These are phyloP conservation scores for Calyptomena viridis DNA, from an alignment of 2,113 vertebrate genomes.

Conservation along the genomic window DNA sequence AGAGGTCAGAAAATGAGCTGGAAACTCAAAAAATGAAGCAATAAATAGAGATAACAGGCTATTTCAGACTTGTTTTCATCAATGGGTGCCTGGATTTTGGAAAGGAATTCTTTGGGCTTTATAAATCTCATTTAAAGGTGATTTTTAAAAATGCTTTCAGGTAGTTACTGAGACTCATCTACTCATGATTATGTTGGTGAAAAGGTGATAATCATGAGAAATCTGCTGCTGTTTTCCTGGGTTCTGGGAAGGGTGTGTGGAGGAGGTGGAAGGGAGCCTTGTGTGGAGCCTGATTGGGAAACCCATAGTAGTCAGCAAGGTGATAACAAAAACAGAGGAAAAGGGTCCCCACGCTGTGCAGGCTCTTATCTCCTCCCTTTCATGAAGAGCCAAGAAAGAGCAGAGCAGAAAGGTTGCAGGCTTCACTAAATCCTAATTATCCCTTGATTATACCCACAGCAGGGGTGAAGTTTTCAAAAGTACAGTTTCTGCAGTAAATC, in stretches of 20 bases:
- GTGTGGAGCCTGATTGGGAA: background rate
- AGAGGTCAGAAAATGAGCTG: background rate
- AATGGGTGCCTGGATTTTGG: background rate
- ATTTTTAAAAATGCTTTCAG: background rate
- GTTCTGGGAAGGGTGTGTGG: background rate
- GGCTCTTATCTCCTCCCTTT: background rate
- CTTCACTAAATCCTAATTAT: background rate
- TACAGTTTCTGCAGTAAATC: fast-evolving
- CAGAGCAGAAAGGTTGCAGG: background rate
- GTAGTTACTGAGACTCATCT: background rate
- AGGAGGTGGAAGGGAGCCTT: background rate
- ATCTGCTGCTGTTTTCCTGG: background rate
- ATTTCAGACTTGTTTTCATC: background rate
- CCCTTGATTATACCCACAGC: background rate
- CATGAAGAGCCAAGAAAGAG: background rate
- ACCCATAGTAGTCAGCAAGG: background rate
- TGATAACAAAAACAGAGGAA: background rate
- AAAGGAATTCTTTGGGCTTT: background rate
- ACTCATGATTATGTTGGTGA: fast-evolving
- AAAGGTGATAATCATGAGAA: background rate
- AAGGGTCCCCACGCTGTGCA: background rate
- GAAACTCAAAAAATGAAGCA: background rate
- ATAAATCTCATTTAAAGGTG: background rate
- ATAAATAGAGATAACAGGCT: background rate
- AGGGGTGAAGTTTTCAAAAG: background rate